phyloP scores from a whole-genome alignment of 2,113 vertebrate genomes.

The Istiophorus platypterus region DNA sequence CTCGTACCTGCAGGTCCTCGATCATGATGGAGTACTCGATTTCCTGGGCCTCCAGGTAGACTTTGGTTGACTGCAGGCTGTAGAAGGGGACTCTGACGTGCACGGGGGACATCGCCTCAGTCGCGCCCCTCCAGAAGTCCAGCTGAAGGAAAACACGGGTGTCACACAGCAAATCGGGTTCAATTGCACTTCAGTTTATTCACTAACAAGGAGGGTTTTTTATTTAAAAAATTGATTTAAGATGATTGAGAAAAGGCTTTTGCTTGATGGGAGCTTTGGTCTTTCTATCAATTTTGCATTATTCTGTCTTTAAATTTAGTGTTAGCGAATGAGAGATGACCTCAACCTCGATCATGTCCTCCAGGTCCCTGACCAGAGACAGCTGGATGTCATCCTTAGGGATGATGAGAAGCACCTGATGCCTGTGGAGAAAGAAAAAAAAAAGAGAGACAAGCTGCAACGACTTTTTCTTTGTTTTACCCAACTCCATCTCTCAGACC shows the following conservation, averaged over 20 bases:
- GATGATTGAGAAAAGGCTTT: too few relatives aligned
- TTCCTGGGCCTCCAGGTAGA: conserved; percentile 81
- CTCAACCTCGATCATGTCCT: conserved; percentile 78
- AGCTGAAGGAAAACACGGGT: conserved; percentile 79
- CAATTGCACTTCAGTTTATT: not conserved
- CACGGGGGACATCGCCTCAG: conserved; percentile 69
- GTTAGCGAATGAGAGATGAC: conserved; percentile 66
- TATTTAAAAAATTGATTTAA: too few relatives aligned
- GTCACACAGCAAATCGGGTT: not conserved
- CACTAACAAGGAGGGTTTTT: not conserved
- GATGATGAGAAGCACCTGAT: conserved; percentile 91
- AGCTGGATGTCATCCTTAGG: conserved; percentile 83
- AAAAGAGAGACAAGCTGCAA: too few relatives aligned
- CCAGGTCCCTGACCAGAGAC: conserved; percentile 82
- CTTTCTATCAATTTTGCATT: not conserved
- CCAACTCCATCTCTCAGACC: not conserved
- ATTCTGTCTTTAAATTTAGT: not conserved
- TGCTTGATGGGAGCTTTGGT: too few relatives aligned
- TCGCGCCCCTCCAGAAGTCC: conserved; percentile 89
- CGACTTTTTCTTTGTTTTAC: too few relatives aligned
- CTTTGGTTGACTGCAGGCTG: conserved; percentile 83
- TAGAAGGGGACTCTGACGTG: conserved; percentile 88
- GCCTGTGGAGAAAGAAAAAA: conserved; percentile 81
- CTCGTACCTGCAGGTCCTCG: conserved; percentile 89
- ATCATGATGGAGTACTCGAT: conserved; percentile 89